A percentile compares a stretch with the other conserved stretches of the same genome.
Conservation (phyloP, 1,140 invertebrate species). For the Heliconius hermathena region DNA sequence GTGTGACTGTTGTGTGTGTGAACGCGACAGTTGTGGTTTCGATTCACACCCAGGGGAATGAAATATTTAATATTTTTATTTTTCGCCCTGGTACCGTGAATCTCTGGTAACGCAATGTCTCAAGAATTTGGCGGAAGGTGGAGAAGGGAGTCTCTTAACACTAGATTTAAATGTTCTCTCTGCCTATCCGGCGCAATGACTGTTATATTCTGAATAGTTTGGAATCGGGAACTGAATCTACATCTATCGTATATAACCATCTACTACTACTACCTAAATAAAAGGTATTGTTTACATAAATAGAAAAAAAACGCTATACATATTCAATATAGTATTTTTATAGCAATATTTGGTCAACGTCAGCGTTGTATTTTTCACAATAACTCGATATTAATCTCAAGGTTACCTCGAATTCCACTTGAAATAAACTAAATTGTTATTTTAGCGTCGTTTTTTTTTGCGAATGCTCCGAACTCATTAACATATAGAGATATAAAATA, state of each 20-base stretch:
- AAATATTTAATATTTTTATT: not conserved
- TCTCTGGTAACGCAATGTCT: not conserved
- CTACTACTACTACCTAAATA: too few relatives aligned
- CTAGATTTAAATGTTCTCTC: too few relatives aligned
- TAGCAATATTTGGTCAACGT: slow-evolving; percentile 1
- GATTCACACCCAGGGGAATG: not conserved
- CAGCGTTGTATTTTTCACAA: slow-evolving; percentile 5
- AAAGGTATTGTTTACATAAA: too few relatives aligned
- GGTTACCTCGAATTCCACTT: slow-evolving; percentile 13
- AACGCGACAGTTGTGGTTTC: not conserved
- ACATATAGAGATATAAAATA: not conserved
- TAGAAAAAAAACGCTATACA: too few relatives aligned
- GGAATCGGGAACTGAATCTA: not conserved
- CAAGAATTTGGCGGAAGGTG: not conserved
- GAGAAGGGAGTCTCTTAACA: not conserved
- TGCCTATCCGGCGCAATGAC: too few relatives aligned
- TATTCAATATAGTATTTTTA: not conserved
- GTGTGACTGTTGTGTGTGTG: too few relatives aligned
- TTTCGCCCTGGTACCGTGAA: not conserved
- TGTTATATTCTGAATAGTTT: not conserved
- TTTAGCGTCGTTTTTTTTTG: slow-evolving; percentile 27
- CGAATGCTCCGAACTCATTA: slow-evolving; percentile 16
- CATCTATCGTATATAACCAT: not conserved
- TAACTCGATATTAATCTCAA: slow-evolving; percentile 13
- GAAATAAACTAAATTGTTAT: slow-evolving; percentile 26